Evolutionary conservation across 30 jellyfish, hydroid and myxozoan genomes (phyloP), one percentile per base, ranked within the genome.

Genomic region (Pseudorhiza aurosa): DNA sequence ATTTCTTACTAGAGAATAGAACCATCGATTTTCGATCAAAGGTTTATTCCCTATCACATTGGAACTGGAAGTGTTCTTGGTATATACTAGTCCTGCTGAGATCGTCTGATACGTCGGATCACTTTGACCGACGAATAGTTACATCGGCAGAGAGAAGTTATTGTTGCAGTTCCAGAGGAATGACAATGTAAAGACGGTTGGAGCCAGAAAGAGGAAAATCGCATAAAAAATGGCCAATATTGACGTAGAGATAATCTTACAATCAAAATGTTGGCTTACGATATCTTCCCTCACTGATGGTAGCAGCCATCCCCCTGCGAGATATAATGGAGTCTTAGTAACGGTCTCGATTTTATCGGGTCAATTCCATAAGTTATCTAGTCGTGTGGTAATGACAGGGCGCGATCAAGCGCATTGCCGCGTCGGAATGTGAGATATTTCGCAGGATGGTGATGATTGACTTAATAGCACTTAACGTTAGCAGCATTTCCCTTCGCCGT

Each of bases 371-470:
- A 60, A 73, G 86, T 50, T 60, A 76, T 33, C 19, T 44, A 25
- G 63, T 32, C 77, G 68, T 37, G 59, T 65, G 84, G 60, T 57
- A 65, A 46, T 80, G 91, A 80, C 83, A 80, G 63, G 91, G 85
- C 65, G 85, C 74, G 75, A 64, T 24, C 69, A 30, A 64, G 53
- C 77, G 29, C n/a, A 50, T 30, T 55, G 56, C 83, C 60, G 68
- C 58, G 17, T 65, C 47, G 91, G 83, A 80, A 80, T 80, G 59
- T 47, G 71, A 47, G 81, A 43, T 46, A 80, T 80, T 80, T 80
- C 22, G 58, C 72, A 49, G 53, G 58, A 70, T 71, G 91, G 84
- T 42, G 91, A 28, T 55, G 60, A 62, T 47, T 27, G 78, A 59
- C 25, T 28, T 80, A 22, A 57, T 57, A 32, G 84, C 77, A 64